These are phyloP conservation scores for Nesometra sesokonis DNA, from an alignment of 35 echinoderm and acorn worm species.

Conservation along the genomic window DNA sequence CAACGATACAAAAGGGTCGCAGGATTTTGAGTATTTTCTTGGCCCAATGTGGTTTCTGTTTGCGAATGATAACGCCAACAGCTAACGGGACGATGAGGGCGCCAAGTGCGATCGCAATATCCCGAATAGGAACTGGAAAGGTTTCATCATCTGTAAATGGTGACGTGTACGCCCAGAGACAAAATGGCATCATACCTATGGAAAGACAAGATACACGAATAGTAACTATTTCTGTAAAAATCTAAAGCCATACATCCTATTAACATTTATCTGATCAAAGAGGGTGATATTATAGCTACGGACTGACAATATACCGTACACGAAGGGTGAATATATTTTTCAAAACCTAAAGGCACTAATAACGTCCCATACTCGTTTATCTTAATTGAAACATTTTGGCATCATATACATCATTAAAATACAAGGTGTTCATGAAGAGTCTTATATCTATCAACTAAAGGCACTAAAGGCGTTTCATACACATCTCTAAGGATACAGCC, in stretches of 20 bases:
- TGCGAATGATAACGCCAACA: not conserved
- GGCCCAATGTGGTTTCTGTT: not conserved
- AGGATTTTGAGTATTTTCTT: not conserved
- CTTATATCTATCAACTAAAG: too few species aligned
- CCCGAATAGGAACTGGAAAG: not conserved
- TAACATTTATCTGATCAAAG: too few species aligned
- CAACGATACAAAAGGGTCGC: not conserved
- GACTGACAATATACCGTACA: too few species aligned
- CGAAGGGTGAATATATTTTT: too few species aligned
- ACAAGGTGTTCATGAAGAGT: too few species aligned
- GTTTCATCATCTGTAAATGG: not conserved
- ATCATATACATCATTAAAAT: too few species aligned
- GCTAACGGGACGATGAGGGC: not conserved
- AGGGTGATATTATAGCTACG: too few species aligned
- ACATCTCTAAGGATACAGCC: too few species aligned
- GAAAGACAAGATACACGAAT: not conserved
- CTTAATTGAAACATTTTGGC: too few species aligned
- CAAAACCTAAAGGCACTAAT: too few species aligned
- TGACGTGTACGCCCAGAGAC: not conserved
- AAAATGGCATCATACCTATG: conserved; percentile 8
- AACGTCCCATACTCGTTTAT: too few species aligned
- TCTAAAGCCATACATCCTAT: not conserved
- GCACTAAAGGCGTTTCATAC: too few species aligned
- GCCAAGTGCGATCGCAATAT: not conserved
- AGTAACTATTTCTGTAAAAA: not conserved